Base-by-base conservation (phyloP, 2,888 invertebrate species). In the Drosophila neonasuta region DNA sequence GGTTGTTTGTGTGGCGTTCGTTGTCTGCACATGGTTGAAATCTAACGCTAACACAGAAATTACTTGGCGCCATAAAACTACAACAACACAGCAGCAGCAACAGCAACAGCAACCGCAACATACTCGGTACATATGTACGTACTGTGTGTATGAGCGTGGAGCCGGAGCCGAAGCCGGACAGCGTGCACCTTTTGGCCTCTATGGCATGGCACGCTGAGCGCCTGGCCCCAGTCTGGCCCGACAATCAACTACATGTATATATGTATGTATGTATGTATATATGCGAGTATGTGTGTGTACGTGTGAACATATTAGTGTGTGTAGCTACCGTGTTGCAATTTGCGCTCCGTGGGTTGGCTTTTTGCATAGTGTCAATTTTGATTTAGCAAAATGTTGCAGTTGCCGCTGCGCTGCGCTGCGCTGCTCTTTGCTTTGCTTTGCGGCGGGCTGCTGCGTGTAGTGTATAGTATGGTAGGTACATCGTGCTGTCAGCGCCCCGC, bases 351-450 rank as follows among this genome's bases (percentile, higher is more conserved):
- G 79, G 84, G 84, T 71, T 80, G 74, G 60, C 82, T 80, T 81
- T 80, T 81, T 82, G 85, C 81, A 81, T 81, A 82, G 82, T 81
- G 81, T 81, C 85, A 85, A 81, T 85, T 85, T 80, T 80, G 80
- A 80, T 80, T 80, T 83, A 83, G 80, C 83, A 80, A 80, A 80
- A 83, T 73, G 74, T 63, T 80, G 80, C 58, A 64, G 64, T 71
- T 78, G 71, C 75, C 58, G 66, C 61, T 45, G 45, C 48, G 39
- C 30, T 45, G 45, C 48, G 39, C 30, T 56, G 48, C 42, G 42
- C 32, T 56, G 49, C 42, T 42, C 32, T 20, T 71, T 45, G 62
- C 52, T 24, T 24, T 56, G 49, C 42, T 42, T 71, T 45, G 65
- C 52, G 24, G 24, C 24, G 24, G 45, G 48, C 39, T 62, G 45